Evolutionary conservation across 2,113 vertebrate genomes (phyloP), one percentile per base, ranked within the genome.

Genomic region (Zeus faber): DNA sequence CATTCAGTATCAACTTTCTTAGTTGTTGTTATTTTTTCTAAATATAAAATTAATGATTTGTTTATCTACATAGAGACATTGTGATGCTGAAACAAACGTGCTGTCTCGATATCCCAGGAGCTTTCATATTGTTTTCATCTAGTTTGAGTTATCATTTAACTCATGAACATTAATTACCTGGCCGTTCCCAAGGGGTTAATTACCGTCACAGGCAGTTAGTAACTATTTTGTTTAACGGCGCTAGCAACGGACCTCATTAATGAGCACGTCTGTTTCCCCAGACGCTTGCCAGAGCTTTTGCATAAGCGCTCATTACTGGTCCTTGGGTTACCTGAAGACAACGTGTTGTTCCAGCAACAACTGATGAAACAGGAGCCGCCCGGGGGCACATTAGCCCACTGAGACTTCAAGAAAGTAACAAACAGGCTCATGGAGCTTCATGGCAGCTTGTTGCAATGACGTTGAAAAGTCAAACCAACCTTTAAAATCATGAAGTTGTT

Each of bases 131-230:
- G 40, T 18, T 3, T 3, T 40, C 29, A 26, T 50, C 58, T 26
- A 20, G 23, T 40, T 41, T 13, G 8, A 33, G 9, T 13, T 13
- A 9, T 10, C 9, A 7, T 8, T 29, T 29, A n/a, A n/a, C 47
- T 51, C 40, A 53, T 40, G 5, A 46, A 37, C 65, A 51, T 27
- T 20, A 3, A 31, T 43, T 1, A 31, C 18, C 37, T n/a, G 17
- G 26, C 3, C 39, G 37, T 0, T 70, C 72, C 35, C 65, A 3
- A 2, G 6, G 62, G 64, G 2, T 23, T 76, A 64, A 74, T 82
- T 79, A 82, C 26, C 56, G 58, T 39, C 48, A 58, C 40, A 63
- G 44, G 56, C 64, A 64, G 61, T 64, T 63, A 7, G 10, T 66
- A 33, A 71, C 48, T 55, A 54, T 68, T 71, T 58, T 3, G 43